Percentiles rank a stretch among this genome's conserved stretches.
phyloP scores from a whole-genome alignment of 92 coral and sea anemone genomes.

The Phenganax stokvisi region DNA sequence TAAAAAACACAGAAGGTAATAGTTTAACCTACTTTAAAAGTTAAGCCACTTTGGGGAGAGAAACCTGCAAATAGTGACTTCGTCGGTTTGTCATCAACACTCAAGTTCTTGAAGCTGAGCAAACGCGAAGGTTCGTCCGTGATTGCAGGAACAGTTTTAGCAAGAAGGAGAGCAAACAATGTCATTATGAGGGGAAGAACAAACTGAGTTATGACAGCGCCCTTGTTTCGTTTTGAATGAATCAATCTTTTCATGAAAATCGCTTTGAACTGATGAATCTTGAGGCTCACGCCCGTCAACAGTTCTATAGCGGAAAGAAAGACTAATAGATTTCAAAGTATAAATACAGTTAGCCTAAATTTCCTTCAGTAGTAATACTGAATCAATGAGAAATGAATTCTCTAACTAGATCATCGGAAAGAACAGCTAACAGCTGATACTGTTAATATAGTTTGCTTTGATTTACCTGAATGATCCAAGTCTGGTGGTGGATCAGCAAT shows the following conservation, averaged over 20 bases:
- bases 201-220: slow-evolving; percentile 72
- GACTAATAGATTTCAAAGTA: neutral
- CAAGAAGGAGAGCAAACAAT: slow-evolving; percentile 60
- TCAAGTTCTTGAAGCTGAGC: slow-evolving; percentile 67
- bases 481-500: slow-evolving; percentile 24
- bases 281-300: slow-evolving; percentile 57
- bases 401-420: neutral
- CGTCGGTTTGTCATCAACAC: slow-evolving; percentile 54
- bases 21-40: neutral
- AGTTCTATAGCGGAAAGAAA: slow-evolving; percentile 49
- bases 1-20: neutral
- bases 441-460: neutral
- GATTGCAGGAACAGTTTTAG: slow-evolving; percentile 47
- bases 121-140: slow-evolving; percentile 72
- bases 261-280: slow-evolving; percentile 91
- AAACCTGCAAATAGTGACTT: slow-evolving; percentile 72
- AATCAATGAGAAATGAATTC: neutral
- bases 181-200: slow-evolving; percentile 75
- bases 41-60: neutral
- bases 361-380: too few species aligned
- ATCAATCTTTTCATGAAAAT: slow-evolving; percentile 82
- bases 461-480: slow-evolving; percentile 23
- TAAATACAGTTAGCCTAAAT: too few species aligned
- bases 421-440: neutral
- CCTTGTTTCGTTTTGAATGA: slow-evolving; percentile 89